phyloP scores from a whole-genome alignment of 2,888 invertebrate genomes.

The Candidula unifasciata region DNA sequence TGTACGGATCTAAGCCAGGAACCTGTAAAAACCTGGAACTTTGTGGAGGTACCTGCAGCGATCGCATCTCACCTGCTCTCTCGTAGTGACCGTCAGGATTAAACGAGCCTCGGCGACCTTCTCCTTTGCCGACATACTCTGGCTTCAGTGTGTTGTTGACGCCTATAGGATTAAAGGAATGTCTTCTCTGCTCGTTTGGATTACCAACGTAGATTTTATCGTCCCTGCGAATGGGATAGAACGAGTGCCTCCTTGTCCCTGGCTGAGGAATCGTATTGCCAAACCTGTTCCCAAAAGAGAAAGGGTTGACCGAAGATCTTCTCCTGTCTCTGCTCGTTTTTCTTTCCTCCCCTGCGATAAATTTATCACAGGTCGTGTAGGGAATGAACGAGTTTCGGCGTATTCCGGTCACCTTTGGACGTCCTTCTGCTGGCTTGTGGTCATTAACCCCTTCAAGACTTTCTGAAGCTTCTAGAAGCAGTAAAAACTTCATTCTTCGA shows the following conservation, averaged over 20 bases:
- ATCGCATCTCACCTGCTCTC: background rate
- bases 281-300: slow-evolving; percentile 23
- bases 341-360: slow-evolving; percentile 40
- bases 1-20: slow-evolving; percentile 38
- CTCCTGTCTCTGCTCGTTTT: slow-evolving; percentile 35
- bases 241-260: slow-evolving; percentile 41
- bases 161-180: slow-evolving; percentile 45
- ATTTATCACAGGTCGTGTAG: slow-evolving; percentile 45
- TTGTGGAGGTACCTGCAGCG: slow-evolving; percentile 31
- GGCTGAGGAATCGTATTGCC: slow-evolving; percentile 25
- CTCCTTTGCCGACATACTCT: slow-evolving; percentile 20
- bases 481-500: slow-evolving; percentile 46
- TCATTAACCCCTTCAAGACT: slow-evolving; percentile 40
- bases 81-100: slow-evolving; percentile 36
- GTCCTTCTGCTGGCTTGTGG: background rate
- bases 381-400: slow-evolving; percentile 48
- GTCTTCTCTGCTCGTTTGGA: slow-evolving; percentile 43
- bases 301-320: slow-evolving; percentile 44
- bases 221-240: slow-evolving; percentile 48
- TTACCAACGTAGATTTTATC: slow-evolving; percentile 41
- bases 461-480: slow-evolving; percentile 49
- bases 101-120: slow-evolving; percentile 17
- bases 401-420: slow-evolving; percentile 12
- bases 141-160: slow-evolving; percentile 43
- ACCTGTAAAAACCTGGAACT: slow-evolving; percentile 35